phyloP scores from a whole-genome alignment of 1,140 invertebrate genomes.

The Liolophura sinensis region DNA sequence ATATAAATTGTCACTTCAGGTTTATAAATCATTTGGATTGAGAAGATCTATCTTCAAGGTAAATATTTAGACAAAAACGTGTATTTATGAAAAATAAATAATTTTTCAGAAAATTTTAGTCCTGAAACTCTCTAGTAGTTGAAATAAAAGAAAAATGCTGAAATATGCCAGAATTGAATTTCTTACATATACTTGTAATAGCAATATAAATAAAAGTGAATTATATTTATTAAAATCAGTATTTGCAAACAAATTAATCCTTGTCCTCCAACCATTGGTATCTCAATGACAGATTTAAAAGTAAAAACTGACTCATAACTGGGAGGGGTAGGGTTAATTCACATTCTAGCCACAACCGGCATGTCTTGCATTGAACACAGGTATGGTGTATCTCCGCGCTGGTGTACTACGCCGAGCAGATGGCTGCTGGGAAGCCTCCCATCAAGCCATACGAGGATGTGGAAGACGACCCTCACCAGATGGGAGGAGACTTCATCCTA shows the following conservation, averaged over 20 bases:
- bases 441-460: constrained; percentile 44
- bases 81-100: background rate
- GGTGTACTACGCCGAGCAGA: constrained; percentile 45
- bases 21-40: constrained; percentile 39
- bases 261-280: background rate
- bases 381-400: constrained; percentile 41
- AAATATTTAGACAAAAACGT: constrained; percentile 2
- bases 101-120: background rate
- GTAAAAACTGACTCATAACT: background rate
- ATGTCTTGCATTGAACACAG: constrained; percentile 14
- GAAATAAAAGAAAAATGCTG: no score
- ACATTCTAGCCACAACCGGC: background rate
- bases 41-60: constrained; percentile 36
- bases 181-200: background rate
- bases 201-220: background rate
- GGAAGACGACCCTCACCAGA: constrained; percentile 47
- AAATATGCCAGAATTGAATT: background rate
- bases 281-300: background rate
- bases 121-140: background rate
- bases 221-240: background rate
- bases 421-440: constrained; percentile 34
- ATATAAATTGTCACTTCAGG: constrained; percentile 16
- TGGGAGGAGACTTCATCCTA: constrained; percentile 51
- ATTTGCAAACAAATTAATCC: background rate
- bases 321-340: background rate